Evolutionary conservation across 1,140 invertebrate genomes (phyloP), one percentile per base, ranked within the genome.

Genomic region (Pomacea maculata): DNA sequence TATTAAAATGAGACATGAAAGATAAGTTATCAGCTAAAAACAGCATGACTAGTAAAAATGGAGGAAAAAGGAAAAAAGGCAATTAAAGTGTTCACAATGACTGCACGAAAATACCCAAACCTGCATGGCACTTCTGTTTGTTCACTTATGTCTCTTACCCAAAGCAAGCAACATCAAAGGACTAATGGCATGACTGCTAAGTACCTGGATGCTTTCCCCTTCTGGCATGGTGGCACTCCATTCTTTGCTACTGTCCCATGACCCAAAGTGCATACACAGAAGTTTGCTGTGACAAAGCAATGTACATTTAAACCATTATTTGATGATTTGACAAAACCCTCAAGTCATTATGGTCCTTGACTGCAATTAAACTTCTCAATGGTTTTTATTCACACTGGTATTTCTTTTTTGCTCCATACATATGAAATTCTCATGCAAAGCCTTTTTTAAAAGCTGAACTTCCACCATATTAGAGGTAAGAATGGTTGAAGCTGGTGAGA

Each of bases 231-330:
- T 93, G 12, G 94, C 88, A 19, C 92, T 94, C 98, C 97, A 99
- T 92, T 99, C 97, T 88, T 97, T 97, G 86, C 94, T 95, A 75
- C 94, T 95, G 81, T 94, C 94, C 93, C 95, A 95, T 8, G 95
- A 94, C 78, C 93, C 92, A 84, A 97, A 93, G 29, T 95, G 94
- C 85, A 96, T 93, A 86, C 95, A 95, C 34, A 94, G 94, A 74
- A 96, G 85, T 90, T 95, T 95, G 84, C 95, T 95, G 80, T 55
- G 85, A 83, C 63, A 80, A 5, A 77, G 34, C 71, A 78, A 78
- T 34, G 57, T n/a, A 75, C 55, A 74, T 61, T 65, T 7, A 19
- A 3, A 65, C n/a, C 34, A 45, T 45, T 45, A 45, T 45, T 45
- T 45, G 34, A 6, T 45, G 34, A 0, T 45, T 45, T 45, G 6